These are phyloP conservation scores for Momotus momota DNA, from an alignment of 2,797 vertebrate species.

Conservation along the genomic window DNA sequence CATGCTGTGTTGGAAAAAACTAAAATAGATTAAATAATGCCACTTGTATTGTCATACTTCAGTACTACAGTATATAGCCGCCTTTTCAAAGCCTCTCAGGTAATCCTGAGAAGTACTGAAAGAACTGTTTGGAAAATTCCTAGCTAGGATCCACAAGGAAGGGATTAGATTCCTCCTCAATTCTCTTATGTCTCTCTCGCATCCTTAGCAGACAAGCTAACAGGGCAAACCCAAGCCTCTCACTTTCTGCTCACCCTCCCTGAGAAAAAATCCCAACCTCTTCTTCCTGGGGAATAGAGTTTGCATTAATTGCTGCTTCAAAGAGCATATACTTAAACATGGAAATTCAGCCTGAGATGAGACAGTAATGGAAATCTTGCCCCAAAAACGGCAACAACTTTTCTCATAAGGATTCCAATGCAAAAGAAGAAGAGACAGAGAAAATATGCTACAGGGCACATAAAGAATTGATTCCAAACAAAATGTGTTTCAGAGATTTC, in stretches of 20 bases:
- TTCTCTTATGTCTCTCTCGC: background rate
- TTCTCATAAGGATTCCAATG: constrained; percentile 37
- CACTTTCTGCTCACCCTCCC: background rate
- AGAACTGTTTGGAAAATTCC: background rate
- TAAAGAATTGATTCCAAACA: constrained; percentile 46
- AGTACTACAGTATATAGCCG: background rate
- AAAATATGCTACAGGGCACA: constrained; percentile 51
- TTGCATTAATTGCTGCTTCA: constrained; percentile 67
- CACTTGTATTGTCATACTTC: background rate
- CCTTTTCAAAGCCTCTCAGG: background rate
- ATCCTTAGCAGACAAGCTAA: background rate
- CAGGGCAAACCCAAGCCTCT: background rate
- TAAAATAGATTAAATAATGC: background rate
- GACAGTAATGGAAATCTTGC: constrained; percentile 40
- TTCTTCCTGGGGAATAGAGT: constrained; percentile 30
- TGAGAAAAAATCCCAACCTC: constrained; percentile 1
- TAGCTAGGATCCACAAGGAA: background rate
- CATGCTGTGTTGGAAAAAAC: background rate
- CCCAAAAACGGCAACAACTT: constrained; percentile 22
- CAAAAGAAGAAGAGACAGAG: constrained; percentile 36
- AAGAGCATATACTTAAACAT: constrained; percentile 56
- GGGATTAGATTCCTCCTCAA: background rate
- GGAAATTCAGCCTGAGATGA: constrained; percentile 58
- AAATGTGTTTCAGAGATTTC: constrained; percentile 53
- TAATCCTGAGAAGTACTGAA: background rate